Evolutionary conservation across 1,140 invertebrate genomes (phyloP).

Genomic region (Sitobion miscanthi): DNA sequence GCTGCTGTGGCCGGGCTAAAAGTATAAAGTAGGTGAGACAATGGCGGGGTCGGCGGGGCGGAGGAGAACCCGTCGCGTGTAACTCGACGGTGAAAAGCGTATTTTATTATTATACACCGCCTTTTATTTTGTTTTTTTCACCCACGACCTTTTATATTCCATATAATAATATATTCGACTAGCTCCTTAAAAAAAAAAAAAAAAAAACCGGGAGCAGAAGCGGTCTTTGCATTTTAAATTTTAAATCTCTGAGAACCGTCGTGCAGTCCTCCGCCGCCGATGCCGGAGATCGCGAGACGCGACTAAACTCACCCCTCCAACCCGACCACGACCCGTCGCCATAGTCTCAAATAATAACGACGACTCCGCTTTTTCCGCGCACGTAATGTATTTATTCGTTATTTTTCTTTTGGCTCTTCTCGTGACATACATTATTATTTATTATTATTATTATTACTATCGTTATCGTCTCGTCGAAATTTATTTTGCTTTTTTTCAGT

Average conservation of each 20-base stretch:
- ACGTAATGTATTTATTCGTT: not conserved
- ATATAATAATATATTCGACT: constrained; percentile 7
- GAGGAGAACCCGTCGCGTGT: not conserved
- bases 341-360: not conserved
- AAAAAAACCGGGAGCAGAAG: not conserved
- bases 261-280: not conserved
- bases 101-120: constrained; percentile 42
- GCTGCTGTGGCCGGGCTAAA: not conserved
- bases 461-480: not conserved
- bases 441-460: not conserved
- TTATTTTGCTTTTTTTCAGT: not conserved
- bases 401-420: not conserved
- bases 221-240: constrained; percentile 37
- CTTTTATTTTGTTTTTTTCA: not conserved
- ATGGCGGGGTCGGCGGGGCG: not conserved
- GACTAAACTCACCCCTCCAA: not conserved
- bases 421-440: not conserved
- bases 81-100: constrained; percentile 19
- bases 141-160: not conserved
- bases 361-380: not conserved
- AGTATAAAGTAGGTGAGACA: constrained; percentile 8
- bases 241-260: constrained; percentile 26
- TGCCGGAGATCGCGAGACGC: not conserved
- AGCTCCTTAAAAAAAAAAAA: not conserved
- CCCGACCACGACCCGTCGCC: not conserved